Evolutionary conservation across 2,888 invertebrate genomes (phyloP).

Genomic region (Octonoba sinensis): DNA sequence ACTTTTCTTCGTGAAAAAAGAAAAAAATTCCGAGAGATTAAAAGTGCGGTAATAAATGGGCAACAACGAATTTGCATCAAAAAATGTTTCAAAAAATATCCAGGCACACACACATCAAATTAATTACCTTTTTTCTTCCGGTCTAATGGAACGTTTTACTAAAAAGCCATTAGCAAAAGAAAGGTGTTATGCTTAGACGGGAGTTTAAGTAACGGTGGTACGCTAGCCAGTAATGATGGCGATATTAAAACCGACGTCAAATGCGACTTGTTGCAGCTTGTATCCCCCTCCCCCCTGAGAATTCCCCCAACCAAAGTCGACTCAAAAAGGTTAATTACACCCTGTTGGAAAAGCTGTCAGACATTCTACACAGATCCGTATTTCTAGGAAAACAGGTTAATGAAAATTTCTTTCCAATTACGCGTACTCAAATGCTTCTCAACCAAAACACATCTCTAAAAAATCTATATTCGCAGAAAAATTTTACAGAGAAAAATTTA

Average conservation of each 20-base stretch:
- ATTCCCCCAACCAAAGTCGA: no score
- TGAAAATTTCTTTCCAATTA: conserved; percentile 28
- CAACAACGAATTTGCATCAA: conserved; percentile 55
- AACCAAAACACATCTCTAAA: no score
- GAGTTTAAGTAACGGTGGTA: conserved; percentile 43
- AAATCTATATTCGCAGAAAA: no score
- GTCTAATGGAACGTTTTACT: conserved; percentile 49
- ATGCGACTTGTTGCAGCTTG: conserved; percentile 61
- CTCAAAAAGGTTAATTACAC: conserved; percentile 50
- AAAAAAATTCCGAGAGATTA: conserved; percentile 51
- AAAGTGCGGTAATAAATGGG: conserved; percentile 57
- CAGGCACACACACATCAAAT: conserved; percentile 30
- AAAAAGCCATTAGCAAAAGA: conserved; percentile 46
- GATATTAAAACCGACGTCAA: conserved; percentile 62
- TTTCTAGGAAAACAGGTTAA: conserved; percentile 32
- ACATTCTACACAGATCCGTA: conserved; percentile 26
- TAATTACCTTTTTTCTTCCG: conserved; percentile 53
- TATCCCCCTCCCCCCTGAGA: background rate
- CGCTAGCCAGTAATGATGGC: conserved; percentile 44
- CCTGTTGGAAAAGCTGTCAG: conserved; percentile 35
- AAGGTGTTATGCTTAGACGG: conserved; percentile 40
- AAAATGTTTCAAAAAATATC: conserved; percentile 49
- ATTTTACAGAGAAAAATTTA: no score
- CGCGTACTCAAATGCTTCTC: background rate
- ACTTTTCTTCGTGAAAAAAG: no score